A percentile compares a stretch with the other conserved stretches of the same genome.
phyloP scores from a whole-genome alignment of 2,888 invertebrate species.

The Hyposoter didymator region DNA sequence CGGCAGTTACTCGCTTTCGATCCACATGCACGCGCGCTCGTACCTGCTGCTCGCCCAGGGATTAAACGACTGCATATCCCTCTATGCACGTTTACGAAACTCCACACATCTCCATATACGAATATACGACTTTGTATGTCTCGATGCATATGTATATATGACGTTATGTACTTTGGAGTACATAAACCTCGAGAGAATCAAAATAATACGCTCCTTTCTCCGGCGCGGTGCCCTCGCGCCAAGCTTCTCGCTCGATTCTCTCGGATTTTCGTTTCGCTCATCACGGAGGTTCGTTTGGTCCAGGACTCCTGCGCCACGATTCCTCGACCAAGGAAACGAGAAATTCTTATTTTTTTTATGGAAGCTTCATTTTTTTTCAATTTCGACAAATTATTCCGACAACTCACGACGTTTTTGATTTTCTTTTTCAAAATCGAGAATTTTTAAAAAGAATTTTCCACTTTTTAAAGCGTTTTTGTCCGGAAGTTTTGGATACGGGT shows the following conservation, averaged over 20 bases:
- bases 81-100: neutral
- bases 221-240: slow-evolving; percentile 27
- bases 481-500: neutral
- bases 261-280: slow-evolving; percentile 33
- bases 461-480: too few species aligned
- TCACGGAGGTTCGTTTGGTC: slow-evolving; percentile 51
- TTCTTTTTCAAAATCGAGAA: too few species aligned
- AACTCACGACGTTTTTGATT: too few species aligned
- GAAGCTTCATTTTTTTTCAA: neutral
- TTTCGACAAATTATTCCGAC: too few species aligned
- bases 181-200: slow-evolving; percentile 56
- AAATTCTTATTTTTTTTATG: neutral
- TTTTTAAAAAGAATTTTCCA: too few species aligned
- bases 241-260: slow-evolving; percentile 43
- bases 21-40: slow-evolving; percentile 61
- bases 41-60: slow-evolving; percentile 61
- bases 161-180: slow-evolving; percentile 14
- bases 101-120: slow-evolving; percentile 21
- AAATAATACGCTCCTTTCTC: slow-evolving; percentile 65
- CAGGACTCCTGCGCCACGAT: neutral
- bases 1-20: slow-evolving; percentile 65
- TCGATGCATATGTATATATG: slow-evolving; percentile 1
- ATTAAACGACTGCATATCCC: slow-evolving; percentile 31
- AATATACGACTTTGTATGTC: slow-evolving; percentile 16
- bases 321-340: neutral